Base-by-base conservation (phyloP, 1,140 invertebrate species). In the Heliconius hewitsoni region DNA sequence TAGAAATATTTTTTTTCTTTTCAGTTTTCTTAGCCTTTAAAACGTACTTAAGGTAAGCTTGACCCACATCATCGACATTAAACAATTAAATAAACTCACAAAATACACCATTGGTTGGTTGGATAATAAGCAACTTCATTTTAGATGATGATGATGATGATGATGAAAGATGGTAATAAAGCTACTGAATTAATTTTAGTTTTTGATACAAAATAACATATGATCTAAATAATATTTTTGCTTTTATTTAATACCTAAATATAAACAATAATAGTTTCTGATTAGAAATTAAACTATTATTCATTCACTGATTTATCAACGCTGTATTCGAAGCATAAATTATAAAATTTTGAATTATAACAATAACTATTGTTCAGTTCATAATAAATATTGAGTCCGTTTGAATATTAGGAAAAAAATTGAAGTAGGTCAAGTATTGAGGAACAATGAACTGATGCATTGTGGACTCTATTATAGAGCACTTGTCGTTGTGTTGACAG, bases 391-490 rank as follows among this genome's bases (percentile, higher is more conserved):
- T 66, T 3, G 11, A 6, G 3, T 13, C 1, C 60, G 27, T 30
- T 66, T 66, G 60, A 66, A 66, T 66, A 16, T 66, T 16, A 66
- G 11, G 30, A 66, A 23, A 60, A 46, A 42, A 42, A 66, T 66
- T 30, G 8, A 71, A 77, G 66, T 77, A 77, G 75, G 66, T 77
- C 57, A 77, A 77, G 34, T 23, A 66, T 5, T 30, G 13, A 30
- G 13, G 60, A 66, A 66, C 60, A 66, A 30, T 66, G 60, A 66
- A 30, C 60, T 66, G n/a, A 27, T 60, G 60, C 60, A 66, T 66
- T 66, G 60, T 66, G 23, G 23, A 30, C 66, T 77, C 60, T 77
- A 37, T 71, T 66, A 77, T 60, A 77, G 50, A 76, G 74, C 34
- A 60, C 34, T 46, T 71, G 16, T 30, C 66, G 42, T 72, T 72